Percentiles rank a stretch among this genome's conserved stretches.
Conservation (phyloP, 2,888 invertebrate genomes). For the Serripes groenlandicus region DNA sequence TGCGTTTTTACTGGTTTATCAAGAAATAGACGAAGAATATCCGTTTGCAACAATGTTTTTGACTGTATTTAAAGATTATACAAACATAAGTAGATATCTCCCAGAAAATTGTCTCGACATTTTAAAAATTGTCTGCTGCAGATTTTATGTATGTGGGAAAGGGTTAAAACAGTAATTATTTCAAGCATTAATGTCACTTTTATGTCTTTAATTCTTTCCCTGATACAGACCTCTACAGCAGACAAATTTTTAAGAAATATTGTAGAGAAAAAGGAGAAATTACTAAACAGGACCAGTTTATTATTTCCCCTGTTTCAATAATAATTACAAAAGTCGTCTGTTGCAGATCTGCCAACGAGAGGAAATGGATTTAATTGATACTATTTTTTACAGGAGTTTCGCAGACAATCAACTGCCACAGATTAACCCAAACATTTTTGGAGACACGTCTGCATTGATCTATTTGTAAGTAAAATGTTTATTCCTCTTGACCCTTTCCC, state of each 20-base stretch:
- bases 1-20: too few species aligned
- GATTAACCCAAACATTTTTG: constrained; percentile 59
- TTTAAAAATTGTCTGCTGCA: too few species aligned
- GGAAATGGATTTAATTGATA: neutral
- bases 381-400: constrained; percentile 60
- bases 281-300: neutral
- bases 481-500: neutral
- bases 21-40: too few species aligned
- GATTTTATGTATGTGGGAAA: too few species aligned
- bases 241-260: neutral
- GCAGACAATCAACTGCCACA: constrained; percentile 54
- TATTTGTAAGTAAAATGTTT: constrained; percentile 57
- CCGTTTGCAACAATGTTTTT: too few species aligned
- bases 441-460: constrained; percentile 35
- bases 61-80: too few species aligned
- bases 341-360: neutral
- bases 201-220: neutral
- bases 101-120: too few species aligned
- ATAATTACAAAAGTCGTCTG: neutral
- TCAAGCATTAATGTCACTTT: neutral
- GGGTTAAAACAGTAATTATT: neutral
- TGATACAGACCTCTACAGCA: neutral
- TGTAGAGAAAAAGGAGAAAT: neutral
- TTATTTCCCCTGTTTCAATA: neutral
- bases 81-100: too few species aligned